Percentiles rank a stretch among this genome's conserved stretches.
phyloP scores from a whole-genome alignment of 1,140 invertebrate species.

The Ridgeia piscesae region DNA sequence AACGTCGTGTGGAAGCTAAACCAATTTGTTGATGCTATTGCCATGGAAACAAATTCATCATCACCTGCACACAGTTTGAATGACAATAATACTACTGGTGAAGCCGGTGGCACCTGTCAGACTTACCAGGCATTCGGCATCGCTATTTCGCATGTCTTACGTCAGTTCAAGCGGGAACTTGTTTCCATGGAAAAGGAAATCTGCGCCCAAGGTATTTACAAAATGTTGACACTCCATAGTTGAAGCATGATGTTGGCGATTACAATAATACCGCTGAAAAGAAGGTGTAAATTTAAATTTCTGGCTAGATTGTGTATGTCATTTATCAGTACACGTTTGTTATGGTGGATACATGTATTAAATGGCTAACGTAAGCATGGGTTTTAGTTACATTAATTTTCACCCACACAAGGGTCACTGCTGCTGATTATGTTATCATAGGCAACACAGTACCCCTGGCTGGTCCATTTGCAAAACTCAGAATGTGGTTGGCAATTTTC shows the following conservation, averaged over 20 bases:
- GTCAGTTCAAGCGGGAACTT: constrained; percentile 35
- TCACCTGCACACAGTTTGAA: neutral
- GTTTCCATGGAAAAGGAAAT: constrained; percentile 36
- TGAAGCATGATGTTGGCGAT: neutral
- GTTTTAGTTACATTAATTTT: too few relatives aligned
- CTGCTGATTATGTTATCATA: too few relatives aligned
- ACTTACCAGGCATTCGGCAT: constrained; percentile 44
- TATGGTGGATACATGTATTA: too few relatives aligned
- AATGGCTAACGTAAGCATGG: too few relatives aligned
- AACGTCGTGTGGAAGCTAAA: constrained; percentile 33
- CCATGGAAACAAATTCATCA: neutral
- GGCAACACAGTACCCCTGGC: too few relatives aligned
- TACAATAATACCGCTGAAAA: neutral
- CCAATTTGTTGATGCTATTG: constrained; percentile 36
- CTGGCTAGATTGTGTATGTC: too few relatives aligned
- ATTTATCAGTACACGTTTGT: too few relatives aligned
- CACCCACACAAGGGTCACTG: too few relatives aligned
- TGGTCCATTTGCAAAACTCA: too few relatives aligned
- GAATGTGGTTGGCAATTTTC: too few relatives aligned
- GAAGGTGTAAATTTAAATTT: neutral
- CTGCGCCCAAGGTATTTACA: constrained; percentile 38
- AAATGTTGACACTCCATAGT: neutral
- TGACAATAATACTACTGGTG: neutral
- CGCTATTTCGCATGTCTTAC: constrained; percentile 35
- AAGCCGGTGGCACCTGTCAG: constrained; percentile 28